A percentile compares a stretch with the other conserved stretches of the same genome.
These are phyloP conservation scores for Hyperoplus lanceolatus DNA, from an alignment of 2,797 vertebrate species.

Conservation along the genomic window DNA sequence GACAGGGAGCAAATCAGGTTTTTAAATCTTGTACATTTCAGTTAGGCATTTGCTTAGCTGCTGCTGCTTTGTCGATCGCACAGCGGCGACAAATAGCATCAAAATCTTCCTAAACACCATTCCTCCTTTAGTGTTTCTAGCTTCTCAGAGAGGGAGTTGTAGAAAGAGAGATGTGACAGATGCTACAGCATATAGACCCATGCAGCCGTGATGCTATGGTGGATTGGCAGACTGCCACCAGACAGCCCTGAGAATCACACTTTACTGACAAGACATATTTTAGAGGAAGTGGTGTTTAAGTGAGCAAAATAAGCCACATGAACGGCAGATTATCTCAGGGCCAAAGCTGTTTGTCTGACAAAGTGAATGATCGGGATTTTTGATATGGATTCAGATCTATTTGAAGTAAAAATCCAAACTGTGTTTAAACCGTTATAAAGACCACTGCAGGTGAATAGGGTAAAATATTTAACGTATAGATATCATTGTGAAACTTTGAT, in stretches of 20 bases:
- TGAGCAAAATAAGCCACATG: slow-evolving; percentile 50
- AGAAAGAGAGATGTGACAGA: slow-evolving; percentile 49
- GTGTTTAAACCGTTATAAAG: background rate
- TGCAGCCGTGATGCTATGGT: slow-evolving; percentile 51
- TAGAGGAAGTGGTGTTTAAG: slow-evolving; percentile 46
- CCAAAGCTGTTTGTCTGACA: slow-evolving; percentile 31
- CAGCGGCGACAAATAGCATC: background rate
- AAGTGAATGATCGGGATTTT: slow-evolving; percentile 23
- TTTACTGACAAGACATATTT: slow-evolving; percentile 62
- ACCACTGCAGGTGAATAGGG: background rate
- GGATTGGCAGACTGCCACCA: slow-evolving; percentile 58
- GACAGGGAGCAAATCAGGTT: slow-evolving; percentile 16
- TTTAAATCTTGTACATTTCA: slow-evolving; percentile 2
- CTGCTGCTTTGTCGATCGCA: background rate
- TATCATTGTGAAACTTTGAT: no score
- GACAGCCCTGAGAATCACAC: slow-evolving; percentile 56
- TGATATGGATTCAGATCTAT: slow-evolving; percentile 13
- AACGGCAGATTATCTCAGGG: slow-evolving; percentile 18
- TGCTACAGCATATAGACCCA: slow-evolving; percentile 16
- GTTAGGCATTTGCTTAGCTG: background rate
- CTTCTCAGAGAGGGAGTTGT: slow-evolving; percentile 33
- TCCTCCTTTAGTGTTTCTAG: background rate
- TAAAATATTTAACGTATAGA: no score
- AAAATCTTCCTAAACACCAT: background rate
- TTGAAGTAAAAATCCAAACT: background rate